A percentile compares a stretch with the other conserved stretches of the same genome.
Evolutionary conservation across 2,888 invertebrate species (phyloP).

Genomic region (Nemapogon koenigi): DNA sequence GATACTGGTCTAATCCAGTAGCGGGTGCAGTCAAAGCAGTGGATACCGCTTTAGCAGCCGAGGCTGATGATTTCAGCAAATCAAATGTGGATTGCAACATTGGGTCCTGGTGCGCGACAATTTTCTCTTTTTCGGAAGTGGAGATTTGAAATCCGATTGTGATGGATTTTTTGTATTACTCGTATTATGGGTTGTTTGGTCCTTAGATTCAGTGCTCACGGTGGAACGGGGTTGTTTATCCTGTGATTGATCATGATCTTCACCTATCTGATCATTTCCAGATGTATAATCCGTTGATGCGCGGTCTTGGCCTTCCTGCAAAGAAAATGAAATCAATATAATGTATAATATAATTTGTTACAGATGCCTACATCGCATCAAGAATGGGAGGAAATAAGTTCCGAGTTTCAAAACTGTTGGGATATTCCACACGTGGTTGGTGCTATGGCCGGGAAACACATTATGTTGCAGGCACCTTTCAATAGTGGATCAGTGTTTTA

Average conservation of each 20-base stretch:
- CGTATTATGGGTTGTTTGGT: constrained; percentile 15
- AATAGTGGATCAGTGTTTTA: constrained; percentile 9
- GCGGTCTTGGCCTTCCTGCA: constrained; percentile 12
- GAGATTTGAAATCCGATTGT: constrained; percentile 15
- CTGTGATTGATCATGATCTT: constrained; percentile 15
- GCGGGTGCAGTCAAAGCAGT: constrained; percentile 15
- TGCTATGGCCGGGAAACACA: constrained; percentile 13
- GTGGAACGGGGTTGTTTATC: constrained; percentile 9
- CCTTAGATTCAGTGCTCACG: constrained; percentile 14
- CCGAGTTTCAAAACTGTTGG: constrained; percentile 8
- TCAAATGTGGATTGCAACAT: constrained; percentile 15
- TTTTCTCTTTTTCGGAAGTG: constrained; percentile 16
- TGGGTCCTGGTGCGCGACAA: constrained; percentile 14
- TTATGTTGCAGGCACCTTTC: constrained; percentile 8
- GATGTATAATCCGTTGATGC: constrained; percentile 13
- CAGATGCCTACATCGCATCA: constrained; percentile 12
- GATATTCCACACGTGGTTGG: constrained; percentile 9
- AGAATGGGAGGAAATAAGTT: constrained; percentile 3
- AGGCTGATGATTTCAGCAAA: constrained; percentile 14
- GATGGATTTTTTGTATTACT: too few species aligned
- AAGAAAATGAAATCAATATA: constrained; percentile 14
- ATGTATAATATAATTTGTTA: constrained; percentile 11
- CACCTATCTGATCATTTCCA: constrained; percentile 14
- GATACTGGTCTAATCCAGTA: constrained; percentile 15
- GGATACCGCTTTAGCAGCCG: constrained; percentile 15